Evolutionary conservation across 2,888 invertebrate genomes (phyloP).

Genomic region (Pseudococcus viburni): DNA sequence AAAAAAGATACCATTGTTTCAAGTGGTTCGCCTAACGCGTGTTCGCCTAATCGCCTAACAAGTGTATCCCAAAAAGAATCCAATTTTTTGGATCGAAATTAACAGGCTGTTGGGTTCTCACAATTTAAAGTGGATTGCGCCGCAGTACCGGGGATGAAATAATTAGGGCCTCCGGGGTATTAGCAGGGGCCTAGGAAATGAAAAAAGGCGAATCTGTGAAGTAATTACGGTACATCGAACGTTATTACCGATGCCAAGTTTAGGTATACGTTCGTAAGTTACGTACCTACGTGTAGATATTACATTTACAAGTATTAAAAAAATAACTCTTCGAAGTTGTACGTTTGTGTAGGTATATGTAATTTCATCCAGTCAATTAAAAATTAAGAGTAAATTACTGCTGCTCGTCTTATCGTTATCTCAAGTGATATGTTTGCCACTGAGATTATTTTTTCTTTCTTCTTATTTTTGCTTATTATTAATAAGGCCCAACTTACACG

Average conservation of each 20-base stretch:
- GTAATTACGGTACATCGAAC: neutral
- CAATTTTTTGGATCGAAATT: neutral
- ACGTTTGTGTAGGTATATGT: neutral
- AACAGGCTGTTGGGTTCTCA: neutral
- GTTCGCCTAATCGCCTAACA: constrained; percentile 14
- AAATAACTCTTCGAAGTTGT: constrained; percentile 9
- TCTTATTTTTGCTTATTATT: constrained; percentile 1
- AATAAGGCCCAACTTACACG: constrained; percentile 16
- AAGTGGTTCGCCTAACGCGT: constrained; percentile 14
- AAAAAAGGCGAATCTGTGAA: neutral
- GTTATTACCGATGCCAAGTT: neutral
- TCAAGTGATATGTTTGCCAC: constrained; percentile 26
- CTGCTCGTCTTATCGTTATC: constrained; percentile 43
- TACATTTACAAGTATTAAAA: neutral
- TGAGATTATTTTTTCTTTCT: constrained; percentile 3
- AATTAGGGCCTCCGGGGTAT: too few species aligned
- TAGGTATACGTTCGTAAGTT: neutral
- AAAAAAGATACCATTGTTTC: neutral
- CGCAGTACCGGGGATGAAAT: too few species aligned
- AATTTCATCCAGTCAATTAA: constrained; percentile 36
- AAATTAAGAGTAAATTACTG: constrained; percentile 36
- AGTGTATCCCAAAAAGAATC: neutral
- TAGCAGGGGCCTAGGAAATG: too few species aligned
- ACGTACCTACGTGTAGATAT: neutral
- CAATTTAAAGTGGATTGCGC: too few species aligned